Base-by-base conservation (phyloP, 1,140 invertebrate species). In the Glomeris maerens region DNA sequence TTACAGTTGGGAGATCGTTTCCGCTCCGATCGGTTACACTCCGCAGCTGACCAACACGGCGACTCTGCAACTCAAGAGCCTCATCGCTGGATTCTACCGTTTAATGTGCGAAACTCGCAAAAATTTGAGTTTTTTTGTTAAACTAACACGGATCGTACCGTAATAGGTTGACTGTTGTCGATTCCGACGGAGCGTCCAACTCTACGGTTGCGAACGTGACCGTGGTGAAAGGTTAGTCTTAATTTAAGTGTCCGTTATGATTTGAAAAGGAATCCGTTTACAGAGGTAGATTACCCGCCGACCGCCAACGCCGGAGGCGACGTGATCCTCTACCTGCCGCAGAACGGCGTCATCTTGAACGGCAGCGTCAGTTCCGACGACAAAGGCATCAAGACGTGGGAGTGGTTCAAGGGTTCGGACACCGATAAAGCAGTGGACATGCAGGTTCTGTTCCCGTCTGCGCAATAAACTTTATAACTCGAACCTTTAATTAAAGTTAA, bases 271-370 rank as follows among this genome's bases (percentile, higher is more conserved):
- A 5, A 21, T 21, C 20, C 14, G 3, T 27, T 49, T 44, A 14
- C 54, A 69, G 81, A 85, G 57, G 89, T 77, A 0, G 91, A 96
- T 64, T 94, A 94, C 73, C 89, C 89, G 2, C 92, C 92, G 5
- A 86, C 85, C 64, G 89, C 91, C 0, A 91, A 91, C 76, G 89
- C 90, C 67, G 88, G 89, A 1, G 80, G 87, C 63, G 81, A 91
- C 61, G 78, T 85, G 28, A 84, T 96, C 39, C 78, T 96, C 56
- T 88, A 88, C 71, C 72, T 95, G 42, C 90, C 91, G 0, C 62
- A 68, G 50, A 93, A 90, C 61, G 83, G 84, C 54, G 74, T 93
- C 1, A 88, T 80, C 0, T 66, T 96, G 2, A 91, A 89, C 64
- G 92, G 90, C 14, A 94, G 84, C 62, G 67, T 81, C 36, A 93